Evolutionary conservation across 2,888 invertebrate genomes (phyloP).

Genomic region (Steinernema hermaphroditum): DNA sequence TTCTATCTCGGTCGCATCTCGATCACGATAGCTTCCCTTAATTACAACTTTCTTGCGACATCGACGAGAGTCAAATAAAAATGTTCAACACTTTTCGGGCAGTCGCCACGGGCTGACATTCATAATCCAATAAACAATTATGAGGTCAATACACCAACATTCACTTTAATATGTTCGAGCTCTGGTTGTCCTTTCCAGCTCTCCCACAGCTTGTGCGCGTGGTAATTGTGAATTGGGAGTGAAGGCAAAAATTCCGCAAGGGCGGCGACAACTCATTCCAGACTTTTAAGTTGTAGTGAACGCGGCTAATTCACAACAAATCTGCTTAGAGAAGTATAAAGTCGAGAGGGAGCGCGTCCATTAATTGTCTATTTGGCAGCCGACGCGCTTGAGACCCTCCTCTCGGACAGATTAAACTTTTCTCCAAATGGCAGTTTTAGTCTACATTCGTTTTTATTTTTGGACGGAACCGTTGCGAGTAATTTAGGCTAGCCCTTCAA

Average conservation of each 20-base stretch:
- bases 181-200: too few species aligned
- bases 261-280: too few species aligned
- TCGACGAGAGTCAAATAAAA: too few species aligned
- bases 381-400: constrained; percentile 3
- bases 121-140: too few species aligned
- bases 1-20: constrained; percentile 1
- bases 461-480: constrained; percentile 13
- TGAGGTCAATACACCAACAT: too few species aligned
- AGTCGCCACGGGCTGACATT: too few species aligned
- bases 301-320: not conserved
- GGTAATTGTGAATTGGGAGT: too few species aligned
- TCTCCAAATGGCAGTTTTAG: constrained; percentile 24
- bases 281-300: not conserved
- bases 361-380: constrained; percentile 27
- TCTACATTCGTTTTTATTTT: constrained; percentile 27
- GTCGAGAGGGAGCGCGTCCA: not conserved
- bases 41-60: not conserved
- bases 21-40: not conserved
- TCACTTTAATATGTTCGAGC: too few species aligned
- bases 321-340: constrained; percentile 10
- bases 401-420: constrained; percentile 16
- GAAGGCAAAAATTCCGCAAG: too few species aligned
- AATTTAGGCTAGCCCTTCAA: constrained; percentile 21
- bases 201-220: too few species aligned
- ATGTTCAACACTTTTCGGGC: too few species aligned